phyloP scores from a whole-genome alignment of 2,888 invertebrate species.

The Drosophila paranaensis region DNA sequence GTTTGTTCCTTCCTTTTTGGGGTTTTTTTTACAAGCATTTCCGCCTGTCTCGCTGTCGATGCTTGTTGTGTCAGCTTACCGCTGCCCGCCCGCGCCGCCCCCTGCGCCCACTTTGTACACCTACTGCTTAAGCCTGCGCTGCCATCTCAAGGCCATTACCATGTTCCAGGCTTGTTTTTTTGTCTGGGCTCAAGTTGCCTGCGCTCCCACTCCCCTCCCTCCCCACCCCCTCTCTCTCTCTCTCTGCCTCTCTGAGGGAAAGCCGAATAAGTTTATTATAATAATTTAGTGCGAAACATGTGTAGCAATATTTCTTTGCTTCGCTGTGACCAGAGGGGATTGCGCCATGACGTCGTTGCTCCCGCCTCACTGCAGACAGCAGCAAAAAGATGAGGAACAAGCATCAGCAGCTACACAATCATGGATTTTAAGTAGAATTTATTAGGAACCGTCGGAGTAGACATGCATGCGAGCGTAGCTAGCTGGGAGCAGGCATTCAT shows the following conservation, averaged over 20 bases:
- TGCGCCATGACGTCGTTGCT: constrained; percentile 29
- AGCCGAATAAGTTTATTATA: constrained; percentile 73
- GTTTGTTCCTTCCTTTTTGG: constrained; percentile 6
- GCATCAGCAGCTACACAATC: constrained; percentile 39
- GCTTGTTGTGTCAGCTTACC: constrained; percentile 53
- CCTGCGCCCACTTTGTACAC: no score
- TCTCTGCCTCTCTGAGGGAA: constrained; percentile 4
- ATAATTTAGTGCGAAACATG: constrained; percentile 76
- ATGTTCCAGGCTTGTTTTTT: constrained; percentile 5
- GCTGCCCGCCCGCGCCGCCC: background rate
- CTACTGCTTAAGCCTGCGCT: constrained; percentile 4
- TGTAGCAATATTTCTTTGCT: constrained; percentile 58
- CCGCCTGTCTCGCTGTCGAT: constrained; percentile 57
- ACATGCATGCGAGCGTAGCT: background rate
- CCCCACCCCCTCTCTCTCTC: background rate
- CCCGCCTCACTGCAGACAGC: constrained; percentile 1
- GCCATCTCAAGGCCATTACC: constrained; percentile 14
- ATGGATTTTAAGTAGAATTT: constrained; percentile 65
- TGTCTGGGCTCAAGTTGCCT: constrained; percentile 3
- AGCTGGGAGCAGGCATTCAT: background rate
- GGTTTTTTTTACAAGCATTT: constrained; percentile 57
- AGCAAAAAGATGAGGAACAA: constrained; percentile 1
- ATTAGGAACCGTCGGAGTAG: constrained; percentile 22
- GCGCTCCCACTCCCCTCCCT: background rate
- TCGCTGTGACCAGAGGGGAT: constrained; percentile 26